A percentile compares a stretch with the other conserved stretches of the same genome.
These are phyloP conservation scores for Tholera decimalis DNA, from an alignment of 2,888 invertebrate genomes.

Conservation along the genomic window DNA sequence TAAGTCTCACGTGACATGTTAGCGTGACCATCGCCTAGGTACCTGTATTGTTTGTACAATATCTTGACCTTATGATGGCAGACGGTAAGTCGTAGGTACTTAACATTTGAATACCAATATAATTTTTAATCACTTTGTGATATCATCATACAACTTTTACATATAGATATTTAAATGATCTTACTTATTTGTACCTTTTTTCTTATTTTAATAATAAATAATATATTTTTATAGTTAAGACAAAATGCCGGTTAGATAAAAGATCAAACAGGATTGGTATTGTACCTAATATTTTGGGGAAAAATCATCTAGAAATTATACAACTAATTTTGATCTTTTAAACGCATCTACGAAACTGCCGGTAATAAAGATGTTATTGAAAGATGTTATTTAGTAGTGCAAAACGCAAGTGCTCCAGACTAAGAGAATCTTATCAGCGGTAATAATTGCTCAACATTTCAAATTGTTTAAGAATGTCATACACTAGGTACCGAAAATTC, in stretches of 20 bases:
- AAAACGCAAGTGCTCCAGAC: too few species aligned
- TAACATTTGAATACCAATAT: slow-evolving; percentile 44
- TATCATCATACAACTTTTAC: slow-evolving; percentile 64
- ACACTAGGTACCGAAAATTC: too few species aligned
- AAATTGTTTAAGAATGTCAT: too few species aligned
- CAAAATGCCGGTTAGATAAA: too few species aligned
- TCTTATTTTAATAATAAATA: background rate
- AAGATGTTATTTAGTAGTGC: too few species aligned
- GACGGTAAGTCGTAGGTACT: slow-evolving; percentile 14
- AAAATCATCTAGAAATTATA: too few species aligned
- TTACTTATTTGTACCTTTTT: background rate
- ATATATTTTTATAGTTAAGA: too few species aligned
- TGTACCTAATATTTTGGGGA: too few species aligned
- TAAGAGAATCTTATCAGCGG: too few species aligned
- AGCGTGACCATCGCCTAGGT: slow-evolving; percentile 10
- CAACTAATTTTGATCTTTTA: background rate
- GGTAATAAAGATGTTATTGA: too few species aligned
- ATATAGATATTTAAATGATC: slow-evolving; percentile 7
- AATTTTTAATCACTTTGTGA: slow-evolving; percentile 64
- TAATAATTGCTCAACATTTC: too few species aligned
- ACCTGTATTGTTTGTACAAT: slow-evolving; percentile 38
- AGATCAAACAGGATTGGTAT: too few species aligned
- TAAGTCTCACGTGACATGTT: slow-evolving; percentile 32
- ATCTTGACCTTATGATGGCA: slow-evolving; percentile 50
- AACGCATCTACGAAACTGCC: background rate